Percentiles rank a stretch among this genome's conserved stretches.
These are phyloP conservation scores for Agrochola macilenta DNA, from an alignment of 2,888 invertebrate species.

Conservation along the genomic window DNA sequence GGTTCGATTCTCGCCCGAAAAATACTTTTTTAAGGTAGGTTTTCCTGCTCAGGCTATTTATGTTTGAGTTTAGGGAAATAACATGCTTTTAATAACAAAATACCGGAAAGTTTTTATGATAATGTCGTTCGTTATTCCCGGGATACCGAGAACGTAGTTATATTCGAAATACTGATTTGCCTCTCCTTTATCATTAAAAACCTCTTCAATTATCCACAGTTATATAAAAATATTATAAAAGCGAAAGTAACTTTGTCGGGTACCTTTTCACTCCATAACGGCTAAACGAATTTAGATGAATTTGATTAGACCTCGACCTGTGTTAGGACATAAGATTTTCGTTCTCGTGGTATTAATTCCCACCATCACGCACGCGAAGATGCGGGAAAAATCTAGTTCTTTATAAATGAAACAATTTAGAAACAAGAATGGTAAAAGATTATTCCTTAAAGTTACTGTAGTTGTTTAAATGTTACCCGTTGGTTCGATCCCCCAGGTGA, in stretches of 20 bases:
- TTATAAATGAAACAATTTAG: not conserved
- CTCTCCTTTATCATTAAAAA: not conserved
- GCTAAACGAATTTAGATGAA: not conserved
- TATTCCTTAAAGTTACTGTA: not conserved
- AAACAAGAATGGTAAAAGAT: constrained; percentile 7
- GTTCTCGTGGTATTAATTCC: not conserved
- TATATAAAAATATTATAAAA: not conserved
- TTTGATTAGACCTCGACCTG: not conserved
- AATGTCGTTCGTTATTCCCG: not conserved
- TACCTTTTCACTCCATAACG: not conserved
- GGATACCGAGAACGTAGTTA: no score
- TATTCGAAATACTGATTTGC: not conserved
- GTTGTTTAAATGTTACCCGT: constrained; percentile 21
- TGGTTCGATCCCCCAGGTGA: constrained; percentile 20
- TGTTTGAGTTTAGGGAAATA: not conserved
- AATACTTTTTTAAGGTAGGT: not conserved
- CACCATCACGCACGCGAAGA: not conserved
- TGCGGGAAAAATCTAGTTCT: not conserved
- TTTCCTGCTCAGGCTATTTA: not conserved
- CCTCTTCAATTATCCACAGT: not conserved
- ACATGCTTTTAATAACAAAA: not conserved
- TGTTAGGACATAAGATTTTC: not conserved
- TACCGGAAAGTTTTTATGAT: not conserved
- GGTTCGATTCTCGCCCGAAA: not conserved
- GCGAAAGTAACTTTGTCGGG: not conserved